Base-by-base conservation (phyloP, 2,797 vertebrate species). In the Eurystomus glaucurus region DNA sequence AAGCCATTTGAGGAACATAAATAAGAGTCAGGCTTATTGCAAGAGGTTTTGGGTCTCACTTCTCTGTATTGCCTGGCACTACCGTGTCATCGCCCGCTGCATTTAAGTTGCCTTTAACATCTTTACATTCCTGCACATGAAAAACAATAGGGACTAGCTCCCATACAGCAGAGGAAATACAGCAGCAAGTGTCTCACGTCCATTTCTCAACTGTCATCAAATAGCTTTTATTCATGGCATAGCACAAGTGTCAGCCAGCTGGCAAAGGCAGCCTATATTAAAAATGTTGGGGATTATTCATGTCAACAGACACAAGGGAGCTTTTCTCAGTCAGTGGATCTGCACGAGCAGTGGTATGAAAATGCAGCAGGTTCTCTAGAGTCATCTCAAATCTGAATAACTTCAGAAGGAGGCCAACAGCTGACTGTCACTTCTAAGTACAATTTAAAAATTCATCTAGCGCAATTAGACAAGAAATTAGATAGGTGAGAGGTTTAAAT, bases 231-330 rank as follows among this genome's bases (percentile, higher is more conserved):
- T 96, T 94, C 96, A 82, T 43, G 83, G 93, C 96, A 96, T 97
- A 96, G 93, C 88, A 78, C 93, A 94, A 96, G 96, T 93, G 96
- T 96, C 95, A 96, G 96, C 95, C 96, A 97, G 89, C 96, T 96
- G 95, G 95, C 96, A 95, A 70, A 92, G 85, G 71, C 93, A 92
- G 85, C 85, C 90, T 74, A 5, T 90, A 96, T 94, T 94, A 96
- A 93, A 97, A 96, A 96, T 60, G 83, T 28, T 94, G 74, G 90
- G 88, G 93, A 95, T 97, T 97, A 97, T 93, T 95, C 93, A 92
- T 96, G 96, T 97, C 96, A 96, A 96, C 94, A 93, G 96, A 88
- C 94, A 93, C 96, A 93, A 57, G 85, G 57, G 78, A 96, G 90
- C 92, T 92, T 86, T 89, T 72, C 83, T 92, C 80, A 76, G 90